Evolutionary conservation across 1,140 invertebrate species (phyloP).

Genomic region (Tribolium madens): DNA sequence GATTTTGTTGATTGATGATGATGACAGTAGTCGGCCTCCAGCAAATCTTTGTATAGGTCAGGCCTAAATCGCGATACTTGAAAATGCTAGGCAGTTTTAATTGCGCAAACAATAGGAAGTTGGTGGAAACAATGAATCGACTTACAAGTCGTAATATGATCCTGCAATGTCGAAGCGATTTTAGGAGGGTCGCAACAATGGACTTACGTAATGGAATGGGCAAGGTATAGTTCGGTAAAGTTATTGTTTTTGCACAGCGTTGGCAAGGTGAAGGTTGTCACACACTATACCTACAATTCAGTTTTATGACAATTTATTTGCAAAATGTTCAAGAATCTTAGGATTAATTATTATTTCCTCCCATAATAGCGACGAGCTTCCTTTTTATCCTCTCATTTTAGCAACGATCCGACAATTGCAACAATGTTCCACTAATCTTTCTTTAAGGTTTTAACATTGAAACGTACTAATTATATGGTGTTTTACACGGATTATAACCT

Average conservation of each 20-base stretch:
- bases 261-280: constrained; percentile 28
- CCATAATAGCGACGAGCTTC: constrained; percentile 13
- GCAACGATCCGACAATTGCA: constrained; percentile 14
- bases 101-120: constrained; percentile 24
- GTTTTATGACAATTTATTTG: not conserved
- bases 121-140: constrained; percentile 3
- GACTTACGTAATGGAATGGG: constrained; percentile 25
- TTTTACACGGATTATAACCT: constrained; percentile 14
- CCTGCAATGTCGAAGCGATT: constrained; percentile 17
- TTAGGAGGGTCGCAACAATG: constrained; percentile 25
- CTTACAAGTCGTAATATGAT: constrained; percentile 15
- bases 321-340: not conserved
- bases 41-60: constrained; percentile 15
- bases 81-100: constrained; percentile 25
- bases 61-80: constrained; percentile 13
- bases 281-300: constrained; percentile 1
- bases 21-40: constrained; percentile 9
- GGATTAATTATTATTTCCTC: constrained; percentile 29
- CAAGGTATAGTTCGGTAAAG: constrained; percentile 25
- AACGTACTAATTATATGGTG: constrained; percentile 21
- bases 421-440: not conserved
- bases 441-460: constrained; percentile 33
- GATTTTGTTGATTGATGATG: constrained; percentile 18
- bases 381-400: constrained; percentile 30
- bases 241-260: constrained; percentile 25